A percentile compares a stretch with the other conserved stretches of the same genome.
phyloP scores from a whole-genome alignment of 2,797 vertebrate genomes.

The Manis pentadactyla region DNA sequence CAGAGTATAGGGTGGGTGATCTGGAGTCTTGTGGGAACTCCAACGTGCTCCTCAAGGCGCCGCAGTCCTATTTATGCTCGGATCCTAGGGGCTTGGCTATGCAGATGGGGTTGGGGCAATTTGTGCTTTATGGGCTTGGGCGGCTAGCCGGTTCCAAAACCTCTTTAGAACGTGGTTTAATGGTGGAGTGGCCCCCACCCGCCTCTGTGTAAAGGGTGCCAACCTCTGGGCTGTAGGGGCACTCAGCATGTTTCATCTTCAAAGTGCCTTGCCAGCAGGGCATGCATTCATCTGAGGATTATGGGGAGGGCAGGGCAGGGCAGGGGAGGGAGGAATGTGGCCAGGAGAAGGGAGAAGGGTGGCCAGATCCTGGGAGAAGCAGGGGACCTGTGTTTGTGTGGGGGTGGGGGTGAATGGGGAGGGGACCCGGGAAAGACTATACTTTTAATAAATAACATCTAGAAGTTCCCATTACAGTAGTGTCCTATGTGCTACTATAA shows the following conservation, averaged over 20 bases:
- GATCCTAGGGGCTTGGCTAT: constrained; percentile 45
- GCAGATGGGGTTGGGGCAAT: constrained; percentile 49
- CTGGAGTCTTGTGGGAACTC: constrained; percentile 54
- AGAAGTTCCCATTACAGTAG: background rate
- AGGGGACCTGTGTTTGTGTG: background rate
- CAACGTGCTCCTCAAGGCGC: background rate
- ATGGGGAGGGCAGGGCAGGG: background rate
- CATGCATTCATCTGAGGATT: background rate
- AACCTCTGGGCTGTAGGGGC: background rate
- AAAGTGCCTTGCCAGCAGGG: constrained; percentile 48
- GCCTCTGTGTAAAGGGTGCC: constrained; percentile 55
- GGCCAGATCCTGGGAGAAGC: background rate
- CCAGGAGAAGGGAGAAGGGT: background rate
- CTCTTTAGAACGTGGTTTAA: constrained; percentile 66
- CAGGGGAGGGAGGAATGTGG: background rate
- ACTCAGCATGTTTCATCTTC: constrained; percentile 66
- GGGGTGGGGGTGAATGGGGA: background rate
- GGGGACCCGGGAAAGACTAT: background rate
- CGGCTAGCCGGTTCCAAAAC: constrained; percentile 46
- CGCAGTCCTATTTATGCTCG: constrained; percentile 72
- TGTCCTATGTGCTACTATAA: background rate
- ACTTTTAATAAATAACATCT: background rate
- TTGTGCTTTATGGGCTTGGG: constrained; percentile 82
- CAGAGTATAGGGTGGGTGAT: background rate
- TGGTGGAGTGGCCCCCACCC: constrained; percentile 67